Conservation (phyloP, 2,797 vertebrate genomes). For the Peromyscus eremicus region DNA sequence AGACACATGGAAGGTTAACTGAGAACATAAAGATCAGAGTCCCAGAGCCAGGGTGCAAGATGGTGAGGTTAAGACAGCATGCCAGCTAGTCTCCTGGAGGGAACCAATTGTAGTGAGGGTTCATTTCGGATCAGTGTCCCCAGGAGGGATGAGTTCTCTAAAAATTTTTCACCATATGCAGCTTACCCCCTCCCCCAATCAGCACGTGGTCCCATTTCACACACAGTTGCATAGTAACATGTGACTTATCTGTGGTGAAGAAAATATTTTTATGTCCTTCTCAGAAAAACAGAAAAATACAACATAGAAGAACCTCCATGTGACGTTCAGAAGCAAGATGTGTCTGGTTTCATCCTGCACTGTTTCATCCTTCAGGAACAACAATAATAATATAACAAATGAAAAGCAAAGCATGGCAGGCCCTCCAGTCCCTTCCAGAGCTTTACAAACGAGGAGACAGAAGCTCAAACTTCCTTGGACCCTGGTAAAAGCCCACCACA, state of each 20-base stretch:
- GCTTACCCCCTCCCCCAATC: background rate
- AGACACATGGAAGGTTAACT: background rate
- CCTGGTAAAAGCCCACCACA: background rate
- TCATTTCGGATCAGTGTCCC: background rate
- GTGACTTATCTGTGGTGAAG: background rate
- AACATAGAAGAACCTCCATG: background rate
- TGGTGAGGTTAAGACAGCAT: no score
- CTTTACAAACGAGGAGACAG: background rate
- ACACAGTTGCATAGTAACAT: constrained; percentile 17
- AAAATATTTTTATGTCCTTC: constrained; percentile 37
- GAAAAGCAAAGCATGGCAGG: background rate
- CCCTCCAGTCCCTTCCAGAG: background rate
- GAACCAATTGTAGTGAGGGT: background rate
- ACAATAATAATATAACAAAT: background rate
- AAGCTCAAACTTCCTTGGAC: background rate
- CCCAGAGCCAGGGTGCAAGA: background rate
- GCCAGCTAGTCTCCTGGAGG: background rate
- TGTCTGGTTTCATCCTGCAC: background rate
- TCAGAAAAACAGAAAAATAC: constrained; percentile 33
- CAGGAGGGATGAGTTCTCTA: background rate
- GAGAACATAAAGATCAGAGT: background rate
- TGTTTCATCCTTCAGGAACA: background rate
- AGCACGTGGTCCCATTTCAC: constrained; percentile 12
- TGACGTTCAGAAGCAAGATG: background rate
- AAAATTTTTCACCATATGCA: constrained; percentile 20